phyloP scores from a whole-genome alignment of 2,888 invertebrate genomes.

The Disparrhopalites patrizii region DNA sequence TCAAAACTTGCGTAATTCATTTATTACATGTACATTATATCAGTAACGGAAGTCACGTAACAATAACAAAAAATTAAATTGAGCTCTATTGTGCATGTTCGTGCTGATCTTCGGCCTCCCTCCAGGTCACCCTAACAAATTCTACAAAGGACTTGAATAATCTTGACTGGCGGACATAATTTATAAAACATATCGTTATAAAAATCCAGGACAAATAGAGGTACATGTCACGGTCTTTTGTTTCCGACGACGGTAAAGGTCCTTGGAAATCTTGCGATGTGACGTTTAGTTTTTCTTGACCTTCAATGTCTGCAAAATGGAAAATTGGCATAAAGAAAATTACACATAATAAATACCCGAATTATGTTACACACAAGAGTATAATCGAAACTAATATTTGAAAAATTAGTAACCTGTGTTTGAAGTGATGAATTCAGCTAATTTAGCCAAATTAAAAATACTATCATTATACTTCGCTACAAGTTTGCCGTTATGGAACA shows the following conservation, averaged over 20 bases:
- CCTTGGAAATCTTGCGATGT: constrained; percentile 73
- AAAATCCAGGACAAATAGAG: constrained; percentile 81
- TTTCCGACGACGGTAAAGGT: constrained; percentile 73
- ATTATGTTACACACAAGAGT: no score
- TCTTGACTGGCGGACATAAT: constrained; percentile 71
- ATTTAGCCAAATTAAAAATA: constrained; percentile 71
- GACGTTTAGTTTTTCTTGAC: constrained; percentile 61
- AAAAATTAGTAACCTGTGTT: constrained; percentile 59
- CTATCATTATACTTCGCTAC: constrained; percentile 80
- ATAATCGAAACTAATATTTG: no score
- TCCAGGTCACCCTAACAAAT: constrained; percentile 74
- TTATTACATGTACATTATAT: no score
- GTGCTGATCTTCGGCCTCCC: constrained; percentile 73
- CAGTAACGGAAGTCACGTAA: no score
- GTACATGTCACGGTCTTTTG: constrained; percentile 73
- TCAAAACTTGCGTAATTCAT: no score
- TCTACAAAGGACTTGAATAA: constrained; percentile 77
- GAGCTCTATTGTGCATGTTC: constrained; percentile 27
- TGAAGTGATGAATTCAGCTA: constrained; percentile 70
- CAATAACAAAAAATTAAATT: no score
- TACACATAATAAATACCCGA: background rate
- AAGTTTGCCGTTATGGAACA: constrained; percentile 84
- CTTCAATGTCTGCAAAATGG: constrained; percentile 60
- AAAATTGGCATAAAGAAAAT: background rate
- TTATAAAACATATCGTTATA: constrained; percentile 67